A percentile compares a stretch with the other conserved stretches of the same genome.
These are phyloP conservation scores for Otocyon megalotis DNA, from an alignment of 2,113 vertebrate genomes.

Conservation along the genomic window DNA sequence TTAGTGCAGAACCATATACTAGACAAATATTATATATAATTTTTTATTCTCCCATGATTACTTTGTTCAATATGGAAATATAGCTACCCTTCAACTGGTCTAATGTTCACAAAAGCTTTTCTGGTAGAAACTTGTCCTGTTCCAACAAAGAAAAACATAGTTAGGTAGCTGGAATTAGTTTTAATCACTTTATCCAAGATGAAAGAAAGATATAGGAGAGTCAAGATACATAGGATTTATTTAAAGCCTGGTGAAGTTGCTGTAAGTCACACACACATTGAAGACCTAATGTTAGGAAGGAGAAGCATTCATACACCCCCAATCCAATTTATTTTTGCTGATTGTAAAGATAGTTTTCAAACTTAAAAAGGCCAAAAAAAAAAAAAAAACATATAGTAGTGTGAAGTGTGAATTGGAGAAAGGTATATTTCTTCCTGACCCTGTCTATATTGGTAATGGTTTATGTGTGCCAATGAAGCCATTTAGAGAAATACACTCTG, in stretches of 20 bases:
- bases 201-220: not conserved
- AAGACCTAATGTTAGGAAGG: not conserved
- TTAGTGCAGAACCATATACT: not conserved
- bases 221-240: not conserved
- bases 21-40: not conserved
- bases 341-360: not conserved
- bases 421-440: not conserved
- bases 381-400: not conserved
- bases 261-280: not conserved
- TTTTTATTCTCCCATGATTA: not conserved
- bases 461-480: not conserved
- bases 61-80: not conserved
- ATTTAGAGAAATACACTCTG: not conserved
- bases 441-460: not conserved
- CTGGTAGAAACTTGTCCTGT: not conserved
- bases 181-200: not conserved
- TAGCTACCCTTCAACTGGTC: not conserved
- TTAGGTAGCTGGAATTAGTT: not conserved
- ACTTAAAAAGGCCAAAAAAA: not conserved
- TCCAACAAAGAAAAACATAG: not conserved
- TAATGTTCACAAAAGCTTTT: not conserved
- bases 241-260: not conserved
- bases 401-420: not conserved
- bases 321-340: not conserved
- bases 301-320: not conserved